phyloP scores from a whole-genome alignment of 2,888 invertebrate genomes.

The Lacanobia wlatinum region DNA sequence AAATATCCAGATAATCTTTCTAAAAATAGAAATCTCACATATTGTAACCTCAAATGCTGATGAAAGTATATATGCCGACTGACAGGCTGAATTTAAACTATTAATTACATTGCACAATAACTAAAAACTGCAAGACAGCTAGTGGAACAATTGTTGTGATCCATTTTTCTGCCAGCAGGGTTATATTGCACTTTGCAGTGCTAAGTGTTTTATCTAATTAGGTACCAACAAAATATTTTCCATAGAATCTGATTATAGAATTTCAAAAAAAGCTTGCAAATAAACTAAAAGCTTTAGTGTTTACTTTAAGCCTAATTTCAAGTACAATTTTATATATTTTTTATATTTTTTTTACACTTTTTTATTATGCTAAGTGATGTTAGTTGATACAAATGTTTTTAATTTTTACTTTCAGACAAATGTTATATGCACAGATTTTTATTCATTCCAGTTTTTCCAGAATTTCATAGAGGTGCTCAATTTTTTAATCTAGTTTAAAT shows the following conservation, averaged over 20 bases:
- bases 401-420: slow-evolving; percentile 4
- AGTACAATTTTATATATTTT: slow-evolving; percentile 55
- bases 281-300: not conserved
- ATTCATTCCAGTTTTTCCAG: slow-evolving; percentile 14
- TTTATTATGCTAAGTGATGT: not conserved
- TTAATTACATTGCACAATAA: slow-evolving; percentile 9
- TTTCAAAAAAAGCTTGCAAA: not conserved
- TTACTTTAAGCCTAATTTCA: slow-evolving; percentile 30
- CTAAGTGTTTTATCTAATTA: not conserved
- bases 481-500: slow-evolving; percentile 29
- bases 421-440: slow-evolving; percentile 31
- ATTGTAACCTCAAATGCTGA: not conserved
- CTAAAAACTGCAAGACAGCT: not conserved
- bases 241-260: not conserved
- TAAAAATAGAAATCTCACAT: slow-evolving; percentile 16
- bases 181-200: not conserved
- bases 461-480: slow-evolving; percentile 45
- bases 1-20: not conserved
- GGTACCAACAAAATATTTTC: not conserved
- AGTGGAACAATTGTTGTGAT: not conserved
- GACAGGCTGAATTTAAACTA: slow-evolving; percentile 2
- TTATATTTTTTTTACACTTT: not conserved
- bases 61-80: not conserved
- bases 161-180: not conserved
- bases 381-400: not conserved